These are phyloP conservation scores for Silurus meridionalis DNA, from an alignment of 2,113 vertebrate species.

Conservation along the genomic window DNA sequence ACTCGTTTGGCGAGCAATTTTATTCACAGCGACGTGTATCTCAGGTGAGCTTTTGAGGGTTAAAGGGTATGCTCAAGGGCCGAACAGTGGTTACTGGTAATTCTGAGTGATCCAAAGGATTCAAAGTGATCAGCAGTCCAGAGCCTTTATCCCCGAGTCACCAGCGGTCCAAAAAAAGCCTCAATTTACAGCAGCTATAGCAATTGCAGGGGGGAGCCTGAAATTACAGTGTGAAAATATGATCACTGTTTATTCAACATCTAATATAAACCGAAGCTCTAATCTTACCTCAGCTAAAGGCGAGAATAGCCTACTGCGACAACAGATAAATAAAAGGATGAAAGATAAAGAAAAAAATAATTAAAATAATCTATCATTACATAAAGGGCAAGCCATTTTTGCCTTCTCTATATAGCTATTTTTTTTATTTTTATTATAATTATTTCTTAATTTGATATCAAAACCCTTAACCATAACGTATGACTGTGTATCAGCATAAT, in stretches of 20 bases:
- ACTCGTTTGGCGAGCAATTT: background rate
- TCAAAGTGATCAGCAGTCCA: background rate
- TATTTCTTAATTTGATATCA: slow-evolving; percentile 14
- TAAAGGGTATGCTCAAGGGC: background rate
- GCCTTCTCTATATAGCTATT: background rate
- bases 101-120: background rate
- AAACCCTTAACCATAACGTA: slow-evolving; percentile 32
- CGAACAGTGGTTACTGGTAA: background rate
- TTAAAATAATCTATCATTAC: slow-evolving; percentile 1
- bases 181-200: background rate
- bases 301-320: background rate
- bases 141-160: background rate
- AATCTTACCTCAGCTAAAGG: background rate
- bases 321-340: background rate
- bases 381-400: background rate
- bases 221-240: slow-evolving; percentile 15
- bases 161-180: background rate
- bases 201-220: background rate
- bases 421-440: background rate
- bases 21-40: slow-evolving; percentile 18
- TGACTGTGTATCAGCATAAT: slow-evolving; percentile 18
- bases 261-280: background rate
- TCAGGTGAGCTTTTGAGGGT: background rate
- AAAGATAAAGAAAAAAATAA: background rate
- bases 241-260: background rate